These are phyloP conservation scores for Cerastis rubricosa DNA, from an alignment of 2,888 invertebrate species.

Conservation along the genomic window DNA sequence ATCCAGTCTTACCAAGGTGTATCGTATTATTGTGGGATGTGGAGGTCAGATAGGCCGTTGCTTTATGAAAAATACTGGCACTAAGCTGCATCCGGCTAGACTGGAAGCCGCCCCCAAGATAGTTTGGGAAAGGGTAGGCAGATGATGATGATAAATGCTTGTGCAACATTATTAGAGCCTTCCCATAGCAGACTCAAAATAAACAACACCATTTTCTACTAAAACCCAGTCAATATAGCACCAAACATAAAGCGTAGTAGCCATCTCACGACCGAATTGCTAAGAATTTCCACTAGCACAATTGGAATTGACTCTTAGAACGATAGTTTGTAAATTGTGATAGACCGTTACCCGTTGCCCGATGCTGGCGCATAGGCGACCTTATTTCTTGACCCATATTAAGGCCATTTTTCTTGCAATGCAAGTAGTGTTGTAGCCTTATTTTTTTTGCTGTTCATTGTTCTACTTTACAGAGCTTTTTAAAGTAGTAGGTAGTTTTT, in stretches of 20 bases:
- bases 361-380: constrained; percentile 33
- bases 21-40: too few relatives aligned
- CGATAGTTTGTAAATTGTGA: constrained; percentile 48
- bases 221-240: not conserved
- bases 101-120: too few relatives aligned
- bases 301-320: constrained; percentile 52
- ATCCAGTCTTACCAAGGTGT: too few relatives aligned
- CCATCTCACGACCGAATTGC: constrained; percentile 21
- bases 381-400: constrained; percentile 57
- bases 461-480: constrained; percentile 6
- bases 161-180: too few relatives aligned
- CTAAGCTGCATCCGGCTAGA: too few relatives aligned
- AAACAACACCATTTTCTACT: not conserved
- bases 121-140: too few relatives aligned
- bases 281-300: constrained; percentile 21
- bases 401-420: constrained; percentile 46
- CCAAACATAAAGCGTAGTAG: not conserved
- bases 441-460: constrained; percentile 29
- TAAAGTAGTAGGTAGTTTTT: not conserved
- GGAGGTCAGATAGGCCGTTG: too few relatives aligned
- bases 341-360: constrained; percentile 35
- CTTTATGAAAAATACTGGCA: too few relatives aligned
- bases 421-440: constrained; percentile 17
- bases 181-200: not conserved
- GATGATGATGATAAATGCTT: too few relatives aligned